Evolutionary conservation across 2,113 vertebrate species (phyloP).

Genomic region (Cinclus cinclus): DNA sequence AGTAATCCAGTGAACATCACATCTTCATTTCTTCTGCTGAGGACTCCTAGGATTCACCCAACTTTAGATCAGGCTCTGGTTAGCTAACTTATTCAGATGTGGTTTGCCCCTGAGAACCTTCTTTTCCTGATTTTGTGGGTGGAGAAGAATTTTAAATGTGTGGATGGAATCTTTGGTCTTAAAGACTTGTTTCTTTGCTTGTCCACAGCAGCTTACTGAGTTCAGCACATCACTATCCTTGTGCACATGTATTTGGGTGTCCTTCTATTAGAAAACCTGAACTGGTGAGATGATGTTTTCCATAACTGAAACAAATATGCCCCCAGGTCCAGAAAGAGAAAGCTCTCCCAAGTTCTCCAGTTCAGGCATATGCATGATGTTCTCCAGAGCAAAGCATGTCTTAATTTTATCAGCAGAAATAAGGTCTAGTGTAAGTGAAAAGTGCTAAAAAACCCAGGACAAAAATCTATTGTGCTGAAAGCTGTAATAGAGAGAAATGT

Average conservation of each 20-base stretch:
- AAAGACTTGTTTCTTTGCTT: neutral
- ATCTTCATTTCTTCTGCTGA: neutral
- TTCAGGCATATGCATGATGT: neutral
- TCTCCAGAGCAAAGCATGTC: neutral
- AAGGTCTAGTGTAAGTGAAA: neutral
- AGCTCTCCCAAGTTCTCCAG: neutral
- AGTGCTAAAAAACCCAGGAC: neutral
- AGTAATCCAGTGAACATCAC: neutral
- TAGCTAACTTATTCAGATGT: neutral
- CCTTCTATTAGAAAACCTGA: neutral
- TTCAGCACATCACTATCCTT: neutral
- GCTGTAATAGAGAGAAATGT: neutral
- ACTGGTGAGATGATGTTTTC: neutral
- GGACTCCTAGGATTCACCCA: neutral
- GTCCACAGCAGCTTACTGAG: rapidly evolving
- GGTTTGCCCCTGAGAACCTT: neutral
- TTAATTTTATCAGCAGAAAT: neutral
- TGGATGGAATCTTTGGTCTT: neutral
- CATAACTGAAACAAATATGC: neutral
- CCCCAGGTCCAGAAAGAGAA: neutral
- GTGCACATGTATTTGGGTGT: neutral
- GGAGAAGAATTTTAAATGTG: neutral
- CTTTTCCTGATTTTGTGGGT: neutral
- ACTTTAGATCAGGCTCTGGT: neutral
- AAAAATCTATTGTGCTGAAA: neutral